phyloP scores from a whole-genome alignment of 2,888 invertebrate genomes.

The Ditylenchus weischeri region DNA sequence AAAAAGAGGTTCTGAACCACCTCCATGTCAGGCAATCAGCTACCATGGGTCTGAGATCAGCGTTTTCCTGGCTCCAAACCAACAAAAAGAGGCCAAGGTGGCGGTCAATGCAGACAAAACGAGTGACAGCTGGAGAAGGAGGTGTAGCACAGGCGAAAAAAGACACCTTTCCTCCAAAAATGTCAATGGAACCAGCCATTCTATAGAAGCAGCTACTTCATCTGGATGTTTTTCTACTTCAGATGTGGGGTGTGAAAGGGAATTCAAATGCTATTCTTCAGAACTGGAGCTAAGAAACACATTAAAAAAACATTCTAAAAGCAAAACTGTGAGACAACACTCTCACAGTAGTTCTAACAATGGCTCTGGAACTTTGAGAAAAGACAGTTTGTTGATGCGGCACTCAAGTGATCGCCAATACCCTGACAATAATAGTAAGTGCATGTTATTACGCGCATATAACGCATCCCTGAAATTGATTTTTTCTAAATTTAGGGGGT shows the following conservation, averaged over 20 bases:
- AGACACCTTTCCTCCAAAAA: not conserved
- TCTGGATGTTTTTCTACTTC: too few species aligned
- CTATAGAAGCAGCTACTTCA: too few species aligned
- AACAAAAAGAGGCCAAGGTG: constrained; percentile 37
- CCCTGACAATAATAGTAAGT: too few species aligned
- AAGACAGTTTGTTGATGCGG: too few species aligned
- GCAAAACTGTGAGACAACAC: not conserved
- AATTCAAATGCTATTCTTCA: not conserved
- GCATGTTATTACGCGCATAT: too few species aligned
- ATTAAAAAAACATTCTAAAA: not conserved
- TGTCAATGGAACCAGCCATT: too few species aligned
- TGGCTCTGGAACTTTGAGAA: not conserved
- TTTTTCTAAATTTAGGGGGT: too few species aligned
- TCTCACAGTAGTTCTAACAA: not conserved
- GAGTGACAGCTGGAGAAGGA: constrained; percentile 12
- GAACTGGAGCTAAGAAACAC: constrained; percentile 1
- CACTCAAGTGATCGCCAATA: too few species aligned
- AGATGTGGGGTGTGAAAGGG: not conserved
- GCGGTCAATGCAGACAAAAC: constrained; percentile 14
- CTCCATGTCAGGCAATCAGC: constrained; percentile 41
- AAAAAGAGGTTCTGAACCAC: not conserved
- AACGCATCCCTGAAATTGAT: too few species aligned
- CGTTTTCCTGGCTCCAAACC: constrained; percentile 41
- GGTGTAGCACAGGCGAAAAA: constrained; percentile 10
- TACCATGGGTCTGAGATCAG: constrained; percentile 56